A percentile compares a stretch with the other conserved stretches of the same genome.
phyloP scores from a whole-genome alignment of 2,797 vertebrate species.

The Sparidentex hasta region DNA sequence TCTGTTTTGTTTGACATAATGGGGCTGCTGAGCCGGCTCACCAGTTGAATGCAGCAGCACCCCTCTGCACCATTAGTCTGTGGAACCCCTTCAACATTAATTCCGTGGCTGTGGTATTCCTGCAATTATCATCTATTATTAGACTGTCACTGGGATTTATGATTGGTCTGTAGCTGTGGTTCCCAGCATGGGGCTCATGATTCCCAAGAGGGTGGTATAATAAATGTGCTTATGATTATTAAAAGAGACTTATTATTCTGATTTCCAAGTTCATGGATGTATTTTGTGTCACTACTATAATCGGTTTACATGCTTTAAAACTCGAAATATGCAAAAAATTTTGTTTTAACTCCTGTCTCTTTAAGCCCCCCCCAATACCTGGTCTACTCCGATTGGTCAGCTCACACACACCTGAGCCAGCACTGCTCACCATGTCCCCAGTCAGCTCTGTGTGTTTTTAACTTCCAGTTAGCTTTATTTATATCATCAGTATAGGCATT shows the following conservation, averaged over 20 bases:
- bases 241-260: neutral
- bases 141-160: neutral
- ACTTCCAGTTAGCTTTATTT: too few relatives aligned
- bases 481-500: too few relatives aligned
- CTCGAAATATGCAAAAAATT: too few relatives aligned
- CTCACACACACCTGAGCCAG: too few relatives aligned
- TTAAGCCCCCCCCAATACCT: too few relatives aligned
- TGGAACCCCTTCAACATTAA: neutral
- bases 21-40: constrained; percentile 2
- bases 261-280: too few relatives aligned
- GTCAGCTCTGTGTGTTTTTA: too few relatives aligned
- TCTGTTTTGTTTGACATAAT: constrained; percentile 31
- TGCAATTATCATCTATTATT: neutral
- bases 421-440: too few relatives aligned
- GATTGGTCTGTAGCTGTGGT: neutral
- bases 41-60: neutral
- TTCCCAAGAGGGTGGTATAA: neutral
- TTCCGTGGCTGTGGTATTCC: neutral
- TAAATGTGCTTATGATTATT: neutral
- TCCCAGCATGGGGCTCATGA: too few relatives aligned
- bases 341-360: too few relatives aligned
- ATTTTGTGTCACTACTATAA: neutral
- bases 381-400: too few relatives aligned
- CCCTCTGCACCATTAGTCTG: neutral
- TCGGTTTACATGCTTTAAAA: too few relatives aligned